phyloP scores from a whole-genome alignment of 2,113 vertebrate species.

The Rhinolophus ferrumequinum region DNA sequence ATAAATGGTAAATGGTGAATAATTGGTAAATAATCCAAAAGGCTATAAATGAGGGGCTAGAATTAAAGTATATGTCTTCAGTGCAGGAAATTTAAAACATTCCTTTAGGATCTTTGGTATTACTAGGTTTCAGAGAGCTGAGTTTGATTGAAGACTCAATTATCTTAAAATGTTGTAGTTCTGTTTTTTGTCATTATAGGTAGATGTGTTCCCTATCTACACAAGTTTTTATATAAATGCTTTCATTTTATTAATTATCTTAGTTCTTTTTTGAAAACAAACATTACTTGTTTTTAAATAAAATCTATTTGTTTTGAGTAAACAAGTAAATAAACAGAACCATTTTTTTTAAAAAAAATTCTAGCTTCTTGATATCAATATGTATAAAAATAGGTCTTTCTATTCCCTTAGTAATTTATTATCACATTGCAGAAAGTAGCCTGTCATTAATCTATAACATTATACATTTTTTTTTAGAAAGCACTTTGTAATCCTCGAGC shows the following conservation, averaged over 20 bases:
- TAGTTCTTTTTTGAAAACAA: neutral
- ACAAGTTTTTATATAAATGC: neutral
- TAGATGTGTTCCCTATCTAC: neutral
- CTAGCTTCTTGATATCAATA: neutral
- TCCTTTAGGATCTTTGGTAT: neutral
- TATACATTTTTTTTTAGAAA: neutral
- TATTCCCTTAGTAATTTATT: neutral
- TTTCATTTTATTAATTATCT: neutral
- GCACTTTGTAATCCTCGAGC: neutral
- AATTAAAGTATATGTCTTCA: neutral
- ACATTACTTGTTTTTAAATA: neutral
- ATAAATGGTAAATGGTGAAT: neutral
- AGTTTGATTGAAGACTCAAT: neutral
- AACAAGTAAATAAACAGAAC: neutral
- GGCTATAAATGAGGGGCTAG: neutral
- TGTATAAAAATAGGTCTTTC: neutral
- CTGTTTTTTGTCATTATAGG: slow-evolving; percentile 7
- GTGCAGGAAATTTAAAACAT: neutral
- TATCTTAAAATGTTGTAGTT: neutral
- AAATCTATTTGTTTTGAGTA: neutral
- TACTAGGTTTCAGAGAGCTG: neutral
- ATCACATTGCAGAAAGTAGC: neutral
- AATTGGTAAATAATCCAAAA: neutral
- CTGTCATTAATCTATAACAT: neutral
- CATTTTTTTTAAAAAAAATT: neutral